Base-by-base conservation (phyloP, 1,140 invertebrate genomes). In the Camponotus pennsylvanicus region DNA sequence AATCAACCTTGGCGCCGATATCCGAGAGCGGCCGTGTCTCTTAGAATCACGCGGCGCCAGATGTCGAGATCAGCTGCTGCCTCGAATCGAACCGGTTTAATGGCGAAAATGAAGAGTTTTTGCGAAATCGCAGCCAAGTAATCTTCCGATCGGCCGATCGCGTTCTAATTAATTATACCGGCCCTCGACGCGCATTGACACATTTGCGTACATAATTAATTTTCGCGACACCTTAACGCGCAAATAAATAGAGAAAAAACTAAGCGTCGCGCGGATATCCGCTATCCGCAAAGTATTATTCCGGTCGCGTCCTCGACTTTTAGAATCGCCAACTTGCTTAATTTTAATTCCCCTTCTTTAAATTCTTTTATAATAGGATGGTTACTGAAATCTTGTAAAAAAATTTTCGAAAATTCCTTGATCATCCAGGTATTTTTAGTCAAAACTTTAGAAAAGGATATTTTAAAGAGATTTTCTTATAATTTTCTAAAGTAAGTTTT, bases 1-100 rank as follows among this genome's bases (percentile, higher is more conserved):
- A 63, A 63, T 32, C 88, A 92, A 92, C 91, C 86, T 93, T 92
- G 91, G 88, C 91, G 88, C 79, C 85, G 78, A 79, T 27, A 27
- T 91, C 75, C 85, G 73, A 89, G 67, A 87, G 55, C 85, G 71
- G 64, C 57, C 45, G 34, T 61, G 83, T 59, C 6, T 21, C 18
- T 37, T 32, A 64, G 75, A 84, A 89, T 84, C 79, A 78, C 55
- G 69, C 52, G 66, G 11, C 27, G 73, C 77, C 87, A 90, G 85
- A 85, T 90, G 85, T 42, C 71, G 27, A 57, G 59, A 83, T 89
- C 88, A 86, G 88, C 87, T 89, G 88, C 87, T 89, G 49, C 18
- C 11, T 55, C 57, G 32, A 32, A n/a, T 86, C 84, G 40, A 55
- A 70, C 83, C 63, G 37, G 52, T 73, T 88, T 69, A 66, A 71